Evolutionary conservation across 2,888 invertebrate species (phyloP), one percentile per base, ranked within the genome.

Genomic region (Horisme vitalbata): DNA sequence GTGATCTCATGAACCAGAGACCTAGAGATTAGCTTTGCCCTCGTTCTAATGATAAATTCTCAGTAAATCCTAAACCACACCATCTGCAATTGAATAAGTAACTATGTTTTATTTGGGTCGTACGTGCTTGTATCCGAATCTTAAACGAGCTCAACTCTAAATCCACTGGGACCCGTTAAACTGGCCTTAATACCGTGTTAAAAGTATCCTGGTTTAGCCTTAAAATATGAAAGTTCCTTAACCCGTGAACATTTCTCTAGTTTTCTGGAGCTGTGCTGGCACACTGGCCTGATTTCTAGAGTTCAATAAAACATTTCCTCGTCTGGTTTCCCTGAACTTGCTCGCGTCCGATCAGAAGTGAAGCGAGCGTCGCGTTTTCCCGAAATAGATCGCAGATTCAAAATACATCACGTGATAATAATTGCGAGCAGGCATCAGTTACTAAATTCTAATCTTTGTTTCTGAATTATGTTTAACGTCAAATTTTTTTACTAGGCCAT

Each of bases 241-340:
- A 55, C 50, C 53, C 46, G 45, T 32, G 6, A 21, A 33, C 36
- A 36, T 55, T 28, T 44, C 61, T 52, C 45, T 55, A 55, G 57
- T 45, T 57, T 55, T 61, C 47, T 45, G 43, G 43, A n/a, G n/a
- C n/a, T n/a, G 52, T 43, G 47, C 59, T 69, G 77, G 65, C 81
- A 77, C 67, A 71, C 68, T 80, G 79, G 68, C 80, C 77, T 65
- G 78, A 70, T 77, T 79, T 69, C 60, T 60, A 46, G 65, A 69
- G 78, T 77, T 77, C 73, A 73, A 79, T 79, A 81, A 75, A 79
- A 76, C 75, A 76, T 79, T 76, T 75, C 73, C 75, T 64, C 67
- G 70, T 72, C 76, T 73, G 68, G 68, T 81, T 84, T 84, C 83
- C 85, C 74, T 85, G 86, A 86, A 86, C 85, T 85, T 86, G 85